Evolutionary conservation across 1,140 invertebrate genomes (phyloP), one percentile per base, ranked within the genome.

Genomic region (Drosophila azteca): DNA sequence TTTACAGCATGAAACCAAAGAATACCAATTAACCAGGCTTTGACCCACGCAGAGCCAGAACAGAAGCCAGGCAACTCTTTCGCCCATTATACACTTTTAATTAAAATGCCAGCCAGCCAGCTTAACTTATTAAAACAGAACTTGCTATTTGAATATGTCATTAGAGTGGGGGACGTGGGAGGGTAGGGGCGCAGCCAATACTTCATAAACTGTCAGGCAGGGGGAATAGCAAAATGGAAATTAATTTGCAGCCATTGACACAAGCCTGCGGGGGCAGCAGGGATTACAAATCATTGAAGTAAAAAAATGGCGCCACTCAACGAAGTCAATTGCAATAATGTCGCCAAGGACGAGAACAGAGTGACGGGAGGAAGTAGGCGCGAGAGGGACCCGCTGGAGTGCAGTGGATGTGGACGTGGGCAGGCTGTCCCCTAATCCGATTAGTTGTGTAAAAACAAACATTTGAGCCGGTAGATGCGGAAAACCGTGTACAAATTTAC

Each of bases 391-490:
- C 35, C 35, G 11, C 11, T 39, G 11, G 31, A 11, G 9, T 35
- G 9, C 9, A 35, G 31, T 35, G 31, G 3, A 35, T 11, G 43
- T 24, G 17, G 41, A 20, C 15, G 52, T 39, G 43, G 63, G 35
- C 41, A 15, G 53, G 51, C 22, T 44, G 22, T 24, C 64, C 41
- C 13, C 79, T 70, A 82, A 82, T 62, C 79, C 74, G 79, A 79
- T 82, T 82, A 82, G 74, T 77, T 79, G 79, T 65, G 79, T 78
- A 82, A 82, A 78, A 83, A 74, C 66, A 83, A 58, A 48, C 60
- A 35, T 46, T 68, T 64, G 60, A 49, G 43, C 54, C 7, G 7
- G 22, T 29, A 17, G 22, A n/a, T 45, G 54, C 20, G 31, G 29
- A 20, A 43, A 45, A 44, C 17, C 51, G 54, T 72, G 51, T 31